A percentile compares a stretch with the other conserved stretches of the same genome.
These are phyloP conservation scores for Chrysina gloriosa DNA, from an alignment of 2,888 invertebrate genomes.

Conservation along the genomic window DNA sequence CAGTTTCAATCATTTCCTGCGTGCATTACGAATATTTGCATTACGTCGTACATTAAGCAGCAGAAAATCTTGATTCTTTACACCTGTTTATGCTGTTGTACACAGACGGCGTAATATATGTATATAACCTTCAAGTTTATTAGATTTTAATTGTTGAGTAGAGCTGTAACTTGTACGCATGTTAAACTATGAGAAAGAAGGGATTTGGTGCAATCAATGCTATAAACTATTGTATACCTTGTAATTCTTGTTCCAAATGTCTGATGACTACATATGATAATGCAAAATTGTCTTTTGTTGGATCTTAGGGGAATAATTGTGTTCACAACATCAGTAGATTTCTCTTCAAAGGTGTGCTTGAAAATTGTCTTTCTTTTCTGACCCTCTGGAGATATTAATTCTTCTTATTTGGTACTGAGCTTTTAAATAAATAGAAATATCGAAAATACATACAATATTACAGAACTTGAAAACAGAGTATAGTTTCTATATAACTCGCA, in stretches of 20 bases:
- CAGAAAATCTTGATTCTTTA: conserved; percentile 47
- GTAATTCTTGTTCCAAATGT: neutral
- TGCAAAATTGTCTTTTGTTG: no score
- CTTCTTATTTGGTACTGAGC: no score
- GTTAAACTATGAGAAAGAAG: neutral
- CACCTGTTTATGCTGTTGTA: conserved; percentile 36
- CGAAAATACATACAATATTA: no score
- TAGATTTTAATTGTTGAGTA: conserved; percentile 47
- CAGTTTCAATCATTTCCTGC: conserved; percentile 51
- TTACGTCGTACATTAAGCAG: conserved; percentile 51
- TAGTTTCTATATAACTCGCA: no score
- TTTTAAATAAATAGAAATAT: no score
- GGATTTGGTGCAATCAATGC: neutral
- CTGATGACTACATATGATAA: no score
- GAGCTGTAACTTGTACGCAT: conserved; percentile 1
- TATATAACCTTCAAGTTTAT: conserved; percentile 47
- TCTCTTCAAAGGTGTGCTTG: no score
- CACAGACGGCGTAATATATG: conserved; percentile 35
- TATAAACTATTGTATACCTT: neutral
- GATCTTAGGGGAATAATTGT: no score
- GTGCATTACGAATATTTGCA: conserved; percentile 46
- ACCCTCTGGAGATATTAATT: no score
- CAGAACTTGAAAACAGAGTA: no score
- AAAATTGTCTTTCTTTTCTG: no score
- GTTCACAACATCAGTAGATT: no score